A percentile compares a stretch with the other conserved stretches of the same genome.
phyloP scores from a whole-genome alignment of 2,797 vertebrate genomes.

The Melanogrammus aeglefinus region DNA sequence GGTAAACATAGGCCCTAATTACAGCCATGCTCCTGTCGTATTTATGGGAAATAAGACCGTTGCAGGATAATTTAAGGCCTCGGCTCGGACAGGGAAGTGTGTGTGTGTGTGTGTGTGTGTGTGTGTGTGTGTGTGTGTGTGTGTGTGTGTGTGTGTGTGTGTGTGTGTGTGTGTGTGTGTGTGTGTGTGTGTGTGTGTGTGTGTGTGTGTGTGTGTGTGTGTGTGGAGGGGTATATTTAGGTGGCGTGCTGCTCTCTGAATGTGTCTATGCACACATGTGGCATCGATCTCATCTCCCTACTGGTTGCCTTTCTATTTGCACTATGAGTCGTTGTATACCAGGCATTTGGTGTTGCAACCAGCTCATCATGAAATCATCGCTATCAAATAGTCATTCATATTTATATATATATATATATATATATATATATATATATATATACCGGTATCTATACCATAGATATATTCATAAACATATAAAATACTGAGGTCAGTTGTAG shows the following conservation, averaged over 20 bases:
- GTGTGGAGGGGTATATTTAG: constrained; percentile 45
- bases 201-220: constrained; percentile 29
- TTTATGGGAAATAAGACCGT: constrained; percentile 69
- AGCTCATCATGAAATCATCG: background rate
- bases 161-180: constrained; percentile 32
- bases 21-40: constrained; percentile 58
- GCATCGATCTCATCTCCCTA: constrained; percentile 26
- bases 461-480: background rate
- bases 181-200: constrained; percentile 42
- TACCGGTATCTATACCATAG: too few relatives aligned
- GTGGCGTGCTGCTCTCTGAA: constrained; percentile 29
- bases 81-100: constrained; percentile 58
- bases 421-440: constrained; percentile 1
- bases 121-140: constrained; percentile 42
- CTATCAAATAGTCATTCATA: background rate
- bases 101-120: constrained; percentile 41
- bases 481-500: constrained; percentile 15
- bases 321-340: background rate
- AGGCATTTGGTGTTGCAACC: background rate
- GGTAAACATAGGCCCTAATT: constrained; percentile 70
- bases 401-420: background rate
- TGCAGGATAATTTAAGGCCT: constrained; percentile 66
- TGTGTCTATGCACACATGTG: constrained; percentile 36
- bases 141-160: constrained; percentile 30
- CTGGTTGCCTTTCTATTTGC: background rate